phyloP scores from a whole-genome alignment of 2,888 invertebrate species.

The Mimachlamys varia region DNA sequence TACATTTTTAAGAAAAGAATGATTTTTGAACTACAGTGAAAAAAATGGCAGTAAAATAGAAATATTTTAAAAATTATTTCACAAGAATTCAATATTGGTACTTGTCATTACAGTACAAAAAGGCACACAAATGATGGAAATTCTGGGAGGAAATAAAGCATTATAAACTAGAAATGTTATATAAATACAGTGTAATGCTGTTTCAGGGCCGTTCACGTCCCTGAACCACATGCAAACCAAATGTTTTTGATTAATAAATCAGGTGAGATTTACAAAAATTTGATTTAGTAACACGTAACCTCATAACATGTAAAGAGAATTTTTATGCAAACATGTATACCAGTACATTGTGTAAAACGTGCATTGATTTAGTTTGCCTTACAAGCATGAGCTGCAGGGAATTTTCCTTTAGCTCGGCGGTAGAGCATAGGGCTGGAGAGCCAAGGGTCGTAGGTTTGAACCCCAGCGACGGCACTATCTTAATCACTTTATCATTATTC shows the following conservation, averaged over 20 bases:
- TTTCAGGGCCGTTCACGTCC: not conserved
- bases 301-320: not conserved
- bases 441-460: too few species aligned
- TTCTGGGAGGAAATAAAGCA: not conserved
- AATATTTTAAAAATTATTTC: not conserved
- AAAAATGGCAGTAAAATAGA: not conserved
- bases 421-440: too few species aligned
- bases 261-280: not conserved
- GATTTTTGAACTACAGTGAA: not conserved
- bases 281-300: not conserved
- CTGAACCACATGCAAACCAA: not conserved
- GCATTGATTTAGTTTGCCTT: too few species aligned
- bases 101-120: not conserved
- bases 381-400: too few species aligned
- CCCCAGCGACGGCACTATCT: too few species aligned
- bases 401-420: too few species aligned
- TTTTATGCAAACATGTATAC: not conserved
- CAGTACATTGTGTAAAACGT: too few species aligned
- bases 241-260: not conserved
- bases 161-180: not conserved
- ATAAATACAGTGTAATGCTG: not conserved
- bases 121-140: slow-evolving; percentile 8
- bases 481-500: too few species aligned
- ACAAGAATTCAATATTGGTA: slow-evolving; percentile 4
- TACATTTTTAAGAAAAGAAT: not conserved